These are phyloP conservation scores for Gadus chalcogrammus DNA, from an alignment of 2,113 vertebrate genomes.

Conservation along the genomic window DNA sequence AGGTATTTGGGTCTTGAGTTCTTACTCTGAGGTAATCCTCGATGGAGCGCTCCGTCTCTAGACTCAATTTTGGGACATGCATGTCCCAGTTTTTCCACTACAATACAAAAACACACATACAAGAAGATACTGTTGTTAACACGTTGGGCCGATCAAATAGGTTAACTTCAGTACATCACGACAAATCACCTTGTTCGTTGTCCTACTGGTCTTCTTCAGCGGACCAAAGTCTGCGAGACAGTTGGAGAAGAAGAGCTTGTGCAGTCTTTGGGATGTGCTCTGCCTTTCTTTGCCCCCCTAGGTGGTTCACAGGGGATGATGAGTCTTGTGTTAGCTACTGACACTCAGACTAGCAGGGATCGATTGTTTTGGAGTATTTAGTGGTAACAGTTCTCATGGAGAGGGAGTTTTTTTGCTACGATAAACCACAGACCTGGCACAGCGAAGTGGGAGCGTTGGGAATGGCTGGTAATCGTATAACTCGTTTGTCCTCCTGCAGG, in stretches of 20 bases:
- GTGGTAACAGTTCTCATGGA: neutral
- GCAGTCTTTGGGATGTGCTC: conserved; percentile 36
- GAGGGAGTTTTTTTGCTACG: conserved; percentile 6
- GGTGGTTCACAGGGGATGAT: neutral
- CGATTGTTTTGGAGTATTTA: too few relatives aligned
- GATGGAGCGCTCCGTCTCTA: conserved; percentile 43
- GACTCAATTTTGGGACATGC: conserved; percentile 20
- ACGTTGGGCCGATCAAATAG: too few relatives aligned
- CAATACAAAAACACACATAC: too few relatives aligned
- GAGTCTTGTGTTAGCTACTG: neutral
- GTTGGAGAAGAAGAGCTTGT: conserved; percentile 50
- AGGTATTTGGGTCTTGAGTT: neutral
- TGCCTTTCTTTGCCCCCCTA: neutral
- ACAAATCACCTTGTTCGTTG: conserved; percentile 18
- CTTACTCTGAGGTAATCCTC: conserved; percentile 58
- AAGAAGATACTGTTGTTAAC: too few relatives aligned
- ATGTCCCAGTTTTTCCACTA: too few relatives aligned
- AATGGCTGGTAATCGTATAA: conserved; percentile 49
- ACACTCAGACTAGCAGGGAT: too few relatives aligned
- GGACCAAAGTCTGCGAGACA: conserved; percentile 25
- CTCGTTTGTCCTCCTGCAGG: conserved; percentile 43
- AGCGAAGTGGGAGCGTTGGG: conserved; percentile 12
- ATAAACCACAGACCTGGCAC: conserved; percentile 35
- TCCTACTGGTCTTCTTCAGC: conserved; percentile 21
- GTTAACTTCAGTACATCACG: too few relatives aligned